Conservation (phyloP, 2,113 vertebrate species). For the Platysternon megacephalum region DNA sequence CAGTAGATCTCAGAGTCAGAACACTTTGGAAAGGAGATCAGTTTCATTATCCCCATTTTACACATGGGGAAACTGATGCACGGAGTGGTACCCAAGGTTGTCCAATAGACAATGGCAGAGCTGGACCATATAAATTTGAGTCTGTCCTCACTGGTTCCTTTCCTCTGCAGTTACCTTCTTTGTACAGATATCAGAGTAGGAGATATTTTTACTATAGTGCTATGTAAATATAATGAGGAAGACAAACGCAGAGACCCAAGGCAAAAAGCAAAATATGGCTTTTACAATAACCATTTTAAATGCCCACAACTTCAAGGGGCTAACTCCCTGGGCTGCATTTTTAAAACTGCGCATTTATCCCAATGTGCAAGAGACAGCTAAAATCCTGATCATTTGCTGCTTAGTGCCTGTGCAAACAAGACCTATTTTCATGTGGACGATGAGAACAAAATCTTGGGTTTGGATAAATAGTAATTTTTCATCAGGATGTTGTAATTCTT, state of each 20-base stretch:
- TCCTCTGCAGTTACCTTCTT: background rate
- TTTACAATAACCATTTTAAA: conserved; percentile 27
- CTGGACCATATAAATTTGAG: background rate
- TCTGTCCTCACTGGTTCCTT: background rate
- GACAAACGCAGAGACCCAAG: conserved; percentile 10
- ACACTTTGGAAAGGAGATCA: background rate
- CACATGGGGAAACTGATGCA: background rate
- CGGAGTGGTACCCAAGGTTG: background rate
- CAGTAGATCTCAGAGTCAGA: too few species aligned
- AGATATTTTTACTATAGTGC: conserved; percentile 30
- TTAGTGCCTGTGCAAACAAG: conserved; percentile 30
- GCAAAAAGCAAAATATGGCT: background rate
- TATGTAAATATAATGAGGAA: conserved; percentile 49
- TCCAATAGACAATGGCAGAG: background rate
- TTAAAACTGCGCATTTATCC: conserved; percentile 1
- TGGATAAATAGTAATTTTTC: conserved; percentile 58
- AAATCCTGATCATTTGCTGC: conserved; percentile 26
- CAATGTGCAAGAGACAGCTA: background rate
- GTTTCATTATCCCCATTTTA: background rate
- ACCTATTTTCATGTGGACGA: background rate
- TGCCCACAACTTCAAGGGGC: conserved; percentile 10
- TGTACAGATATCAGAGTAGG: background rate
- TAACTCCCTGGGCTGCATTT: background rate
- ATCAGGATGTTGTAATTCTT: conserved; percentile 51
- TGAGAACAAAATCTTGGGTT: conserved; percentile 45